Percentiles rank a stretch among this genome's conserved stretches.
Evolutionary conservation across 2,113 vertebrate genomes (phyloP).

Genomic region (Phyllostomus discolor): DNA sequence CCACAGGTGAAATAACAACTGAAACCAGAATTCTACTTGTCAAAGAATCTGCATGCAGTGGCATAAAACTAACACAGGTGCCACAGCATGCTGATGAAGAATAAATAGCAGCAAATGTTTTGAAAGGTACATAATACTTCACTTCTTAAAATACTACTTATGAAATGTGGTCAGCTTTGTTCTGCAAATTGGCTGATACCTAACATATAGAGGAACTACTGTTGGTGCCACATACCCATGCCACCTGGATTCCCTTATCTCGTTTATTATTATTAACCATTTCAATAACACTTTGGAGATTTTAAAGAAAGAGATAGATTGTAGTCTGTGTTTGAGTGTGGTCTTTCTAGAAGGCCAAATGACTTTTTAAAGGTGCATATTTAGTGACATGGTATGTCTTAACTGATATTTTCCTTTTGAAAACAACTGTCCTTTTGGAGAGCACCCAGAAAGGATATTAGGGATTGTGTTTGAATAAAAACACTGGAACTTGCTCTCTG

Average conservation of each 20-base stretch:
- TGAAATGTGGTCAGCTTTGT: conserved; percentile 45
- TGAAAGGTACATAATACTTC: conserved; percentile 53
- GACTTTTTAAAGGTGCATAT: conserved; percentile 45
- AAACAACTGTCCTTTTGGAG: conserved; percentile 26
- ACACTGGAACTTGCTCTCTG: conserved; percentile 45
- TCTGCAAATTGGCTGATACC: conserved; percentile 54
- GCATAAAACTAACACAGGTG: conserved; percentile 81
- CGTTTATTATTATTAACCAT: conserved; percentile 51
- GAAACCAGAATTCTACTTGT: conserved; percentile 70
- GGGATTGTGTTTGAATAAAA: conserved; percentile 61
- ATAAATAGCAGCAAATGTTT: conserved; percentile 77
- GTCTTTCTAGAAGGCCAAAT: conserved; percentile 52
- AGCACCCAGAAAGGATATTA: conserved; percentile 54
- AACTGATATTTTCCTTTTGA: conserved; percentile 68
- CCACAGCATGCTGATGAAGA: conserved; percentile 62
- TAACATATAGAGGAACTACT: neutral
- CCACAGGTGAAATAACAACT: conserved; percentile 82
- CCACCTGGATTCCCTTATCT: conserved; percentile 52
- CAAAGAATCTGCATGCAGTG: conserved; percentile 70
- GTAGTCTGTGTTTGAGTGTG: conserved; percentile 65
- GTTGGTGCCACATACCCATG: neutral
- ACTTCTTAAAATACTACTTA: conserved; percentile 65
- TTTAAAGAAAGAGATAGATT: conserved; percentile 63
- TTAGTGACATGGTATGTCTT: conserved; percentile 51
- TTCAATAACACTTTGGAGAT: conserved; percentile 49